Conservation (phyloP, 2,113 vertebrate genomes). For the Gobius niger region DNA sequence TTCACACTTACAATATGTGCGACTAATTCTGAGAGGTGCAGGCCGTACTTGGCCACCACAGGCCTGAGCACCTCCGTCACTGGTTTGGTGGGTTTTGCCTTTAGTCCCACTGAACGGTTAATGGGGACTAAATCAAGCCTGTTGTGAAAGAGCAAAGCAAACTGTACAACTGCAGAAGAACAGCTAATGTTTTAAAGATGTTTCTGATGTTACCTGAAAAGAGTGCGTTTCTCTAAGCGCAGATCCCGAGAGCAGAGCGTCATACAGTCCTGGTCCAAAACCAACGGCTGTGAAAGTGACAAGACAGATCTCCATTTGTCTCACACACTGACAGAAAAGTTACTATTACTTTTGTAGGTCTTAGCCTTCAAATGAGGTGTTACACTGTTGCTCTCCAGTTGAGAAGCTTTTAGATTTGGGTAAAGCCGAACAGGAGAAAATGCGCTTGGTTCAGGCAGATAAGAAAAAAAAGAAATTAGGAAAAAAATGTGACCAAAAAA, state of each 20-base stretch:
- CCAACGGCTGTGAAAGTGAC: slow-evolving; percentile 82
- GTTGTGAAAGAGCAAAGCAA: slow-evolving; percentile 8
- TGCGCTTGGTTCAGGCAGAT: too few species aligned
- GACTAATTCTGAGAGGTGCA: slow-evolving; percentile 89
- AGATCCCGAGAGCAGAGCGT: slow-evolving; percentile 92
- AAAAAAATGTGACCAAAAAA: too few species aligned
- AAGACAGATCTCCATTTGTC: neutral
- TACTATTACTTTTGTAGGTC: too few species aligned
- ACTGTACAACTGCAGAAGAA: neutral
- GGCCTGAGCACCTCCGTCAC: slow-evolving; percentile 95
- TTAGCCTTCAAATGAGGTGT: too few species aligned
- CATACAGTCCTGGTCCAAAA: slow-evolving; percentile 94
- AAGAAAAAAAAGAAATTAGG: too few species aligned
- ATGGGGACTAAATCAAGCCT: slow-evolving; percentile 97
- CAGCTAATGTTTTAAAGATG: neutral
- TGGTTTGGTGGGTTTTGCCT: slow-evolving; percentile 97
- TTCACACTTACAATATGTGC: slow-evolving; percentile 88
- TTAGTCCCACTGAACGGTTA: slow-evolving; percentile 94
- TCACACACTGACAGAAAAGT: too few species aligned
- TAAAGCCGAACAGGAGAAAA: too few species aligned
- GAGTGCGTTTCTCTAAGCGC: slow-evolving; percentile 91
- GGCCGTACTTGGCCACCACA: slow-evolving; percentile 95
- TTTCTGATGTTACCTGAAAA: slow-evolving; percentile 84
- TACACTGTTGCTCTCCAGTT: too few species aligned
- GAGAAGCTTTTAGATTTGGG: too few species aligned